A percentile compares a stretch with the other conserved stretches of the same genome.
Conservation (phyloP, 2,113 vertebrate genomes). For the Calonectris borealis region DNA sequence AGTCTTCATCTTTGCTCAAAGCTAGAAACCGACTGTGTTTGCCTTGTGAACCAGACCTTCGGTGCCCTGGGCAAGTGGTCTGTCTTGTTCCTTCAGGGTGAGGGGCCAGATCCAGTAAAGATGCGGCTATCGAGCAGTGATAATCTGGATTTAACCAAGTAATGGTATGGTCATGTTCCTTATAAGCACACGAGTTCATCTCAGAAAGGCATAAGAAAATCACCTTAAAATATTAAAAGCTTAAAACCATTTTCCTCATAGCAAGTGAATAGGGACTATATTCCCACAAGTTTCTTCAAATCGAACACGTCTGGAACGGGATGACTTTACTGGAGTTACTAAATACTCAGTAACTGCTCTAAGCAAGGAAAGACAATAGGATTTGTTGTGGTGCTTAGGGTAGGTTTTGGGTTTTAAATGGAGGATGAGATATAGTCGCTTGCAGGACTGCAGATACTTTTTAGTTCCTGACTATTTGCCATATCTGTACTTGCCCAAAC, state of each 20-base stretch:
- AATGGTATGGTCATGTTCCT: too few species aligned
- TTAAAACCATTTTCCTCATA: background rate
- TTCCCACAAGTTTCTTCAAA: background rate
- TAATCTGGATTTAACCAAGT: background rate
- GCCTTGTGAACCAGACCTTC: background rate
- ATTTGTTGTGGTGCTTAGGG: background rate
- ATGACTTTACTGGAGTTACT: background rate
- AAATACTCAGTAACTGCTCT: background rate
- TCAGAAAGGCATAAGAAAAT: background rate
- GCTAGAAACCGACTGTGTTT: background rate
- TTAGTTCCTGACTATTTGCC: background rate
- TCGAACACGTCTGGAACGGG: background rate
- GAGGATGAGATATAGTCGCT: background rate
- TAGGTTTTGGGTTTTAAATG: background rate
- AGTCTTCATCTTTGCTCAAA: background rate
- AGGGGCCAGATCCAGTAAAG: background rate
- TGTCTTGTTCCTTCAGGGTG: background rate
- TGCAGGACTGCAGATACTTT: fast-evolving
- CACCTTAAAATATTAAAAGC: background rate
- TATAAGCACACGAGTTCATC: fast-evolving
- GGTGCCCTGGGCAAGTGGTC: too few species aligned
- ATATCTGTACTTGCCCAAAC: background rate
- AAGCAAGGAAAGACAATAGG: background rate
- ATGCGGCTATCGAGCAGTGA: background rate
- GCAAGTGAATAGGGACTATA: background rate